These are phyloP conservation scores for Drusus annulatus DNA, from an alignment of 1,140 invertebrate genomes.

Conservation along the genomic window DNA sequence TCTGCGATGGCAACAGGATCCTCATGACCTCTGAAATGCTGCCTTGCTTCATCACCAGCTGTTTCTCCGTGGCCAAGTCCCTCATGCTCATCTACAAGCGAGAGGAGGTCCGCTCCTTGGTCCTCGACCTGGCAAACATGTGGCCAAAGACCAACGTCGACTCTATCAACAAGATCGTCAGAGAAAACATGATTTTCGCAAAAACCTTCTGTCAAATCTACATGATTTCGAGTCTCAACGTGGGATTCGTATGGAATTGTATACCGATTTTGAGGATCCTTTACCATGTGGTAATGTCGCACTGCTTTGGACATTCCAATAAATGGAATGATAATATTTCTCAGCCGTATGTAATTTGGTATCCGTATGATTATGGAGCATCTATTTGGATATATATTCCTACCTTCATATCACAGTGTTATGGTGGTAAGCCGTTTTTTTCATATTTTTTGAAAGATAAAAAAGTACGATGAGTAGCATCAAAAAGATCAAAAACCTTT, in stretches of 20 bases:
- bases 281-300: no score
- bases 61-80: neutral
- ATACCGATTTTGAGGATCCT: slow-evolving; percentile 24
- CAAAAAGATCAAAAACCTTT: neutral
- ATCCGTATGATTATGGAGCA: slow-evolving; percentile 33
- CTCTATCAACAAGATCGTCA: slow-evolving; percentile 3
- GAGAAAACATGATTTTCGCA: slow-evolving; percentile 20
- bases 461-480: neutral
- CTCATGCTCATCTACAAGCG: neutral
- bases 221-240: slow-evolving; percentile 4
- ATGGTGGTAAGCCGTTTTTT: slow-evolving; percentile 27
- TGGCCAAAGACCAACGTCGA: slow-evolving; percentile 34
- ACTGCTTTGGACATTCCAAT: neutral
- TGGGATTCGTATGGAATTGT: slow-evolving; percentile 31
- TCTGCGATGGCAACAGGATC: no score
- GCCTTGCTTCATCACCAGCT: slow-evolving; percentile 34
- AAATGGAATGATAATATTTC: slow-evolving; percentile 18
- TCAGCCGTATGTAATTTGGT: slow-evolving; percentile 49
- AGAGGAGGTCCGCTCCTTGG: neutral
- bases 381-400: neutral
- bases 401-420: slow-evolving; percentile 35
- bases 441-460: neutral
- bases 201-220: slow-evolving; percentile 41
- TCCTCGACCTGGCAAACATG: slow-evolving; percentile 21
- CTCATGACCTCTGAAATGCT: slow-evolving; percentile 22